These are phyloP conservation scores for Plebejus melissa DNA, from an alignment of 2,888 invertebrate genomes.

Conservation along the genomic window DNA sequence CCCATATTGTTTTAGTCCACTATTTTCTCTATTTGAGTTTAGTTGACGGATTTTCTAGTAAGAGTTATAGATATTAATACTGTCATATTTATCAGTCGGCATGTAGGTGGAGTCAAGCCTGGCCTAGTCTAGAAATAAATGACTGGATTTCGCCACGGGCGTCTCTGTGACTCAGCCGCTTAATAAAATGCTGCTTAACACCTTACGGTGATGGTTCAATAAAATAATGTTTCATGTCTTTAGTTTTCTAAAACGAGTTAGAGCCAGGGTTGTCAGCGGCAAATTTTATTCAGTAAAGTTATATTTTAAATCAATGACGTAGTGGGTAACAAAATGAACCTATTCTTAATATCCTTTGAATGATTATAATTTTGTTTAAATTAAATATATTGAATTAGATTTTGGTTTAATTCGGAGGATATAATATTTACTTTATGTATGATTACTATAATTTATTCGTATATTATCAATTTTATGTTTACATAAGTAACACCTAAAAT, in stretches of 20 bases:
- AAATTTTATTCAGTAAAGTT: not conserved
- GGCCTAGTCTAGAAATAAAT: conserved; percentile 48
- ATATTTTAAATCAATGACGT: not conserved
- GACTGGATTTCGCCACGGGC: conserved; percentile 45
- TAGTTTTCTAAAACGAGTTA: conserved; percentile 26
- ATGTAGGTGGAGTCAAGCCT: conserved; percentile 39
- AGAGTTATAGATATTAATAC: conserved; percentile 45
- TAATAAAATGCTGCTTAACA: conserved; percentile 42
- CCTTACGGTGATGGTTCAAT: conserved; percentile 38
- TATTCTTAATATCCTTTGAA: too few species aligned
- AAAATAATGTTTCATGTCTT: conserved; percentile 25
- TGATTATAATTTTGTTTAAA: too few species aligned
- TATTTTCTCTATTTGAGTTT: not conserved
- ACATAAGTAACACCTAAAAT: too few species aligned
- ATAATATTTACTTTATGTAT: too few species aligned
- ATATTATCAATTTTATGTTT: too few species aligned
- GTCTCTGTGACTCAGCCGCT: conserved; percentile 41
- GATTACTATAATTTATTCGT: too few species aligned
- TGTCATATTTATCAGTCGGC: conserved; percentile 55
- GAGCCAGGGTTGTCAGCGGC: not conserved
- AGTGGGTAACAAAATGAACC: too few species aligned
- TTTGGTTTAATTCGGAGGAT: too few species aligned
- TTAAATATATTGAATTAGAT: too few species aligned
- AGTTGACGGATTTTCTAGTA: conserved; percentile 30
- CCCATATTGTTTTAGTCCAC: not conserved